A percentile compares a stretch with the other conserved stretches of the same genome.
These are phyloP conservation scores for Gymnocephalus cernua DNA, from an alignment of 2,113 vertebrate genomes.

Conservation along the genomic window DNA sequence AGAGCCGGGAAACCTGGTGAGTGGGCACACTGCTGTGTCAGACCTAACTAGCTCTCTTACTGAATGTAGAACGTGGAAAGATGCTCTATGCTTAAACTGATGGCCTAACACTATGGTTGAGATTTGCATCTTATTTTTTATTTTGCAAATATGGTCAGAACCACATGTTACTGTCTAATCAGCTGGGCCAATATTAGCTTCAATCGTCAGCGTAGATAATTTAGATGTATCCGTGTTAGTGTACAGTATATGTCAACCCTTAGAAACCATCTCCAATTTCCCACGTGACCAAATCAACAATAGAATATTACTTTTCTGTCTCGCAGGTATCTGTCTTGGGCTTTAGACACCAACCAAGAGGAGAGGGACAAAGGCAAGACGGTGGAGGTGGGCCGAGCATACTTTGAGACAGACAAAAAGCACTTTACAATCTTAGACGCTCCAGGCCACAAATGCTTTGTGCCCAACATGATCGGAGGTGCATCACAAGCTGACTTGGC, in stretches of 20 bases:
- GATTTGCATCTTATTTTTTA: neutral
- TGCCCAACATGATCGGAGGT: constrained; percentile 99
- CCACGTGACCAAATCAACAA: neutral
- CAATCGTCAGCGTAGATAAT: too few relatives aligned
- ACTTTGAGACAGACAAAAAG: constrained; percentile 99
- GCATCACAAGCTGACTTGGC: constrained; percentile 98
- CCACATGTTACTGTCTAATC: neutral
- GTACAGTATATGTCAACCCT: neutral
- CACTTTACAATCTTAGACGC: constrained; percentile 99
- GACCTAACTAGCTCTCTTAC: neutral
- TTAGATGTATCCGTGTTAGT: neutral
- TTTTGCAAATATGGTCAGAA: neutral
- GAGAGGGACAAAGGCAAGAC: constrained; percentile 99
- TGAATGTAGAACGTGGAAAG: neutral
- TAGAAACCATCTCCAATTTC: neutral
- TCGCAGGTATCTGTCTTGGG: constrained; percentile 97
- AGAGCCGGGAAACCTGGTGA: constrained; percentile 99
- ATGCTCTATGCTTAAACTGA: neutral
- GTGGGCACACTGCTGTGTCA: neutral
- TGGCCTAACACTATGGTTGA: neutral
- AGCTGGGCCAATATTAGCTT: neutral
- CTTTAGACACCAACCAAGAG: constrained; percentile 98
- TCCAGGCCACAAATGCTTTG: constrained; percentile 99
- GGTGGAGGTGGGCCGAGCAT: constrained; percentile 97
- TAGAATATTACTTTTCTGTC: neutral